A percentile compares a stretch with the other conserved stretches of the same genome.
These are phyloP conservation scores for Anas bahamensis DNA, from an alignment of 2,797 vertebrate species.

Conservation along the genomic window DNA sequence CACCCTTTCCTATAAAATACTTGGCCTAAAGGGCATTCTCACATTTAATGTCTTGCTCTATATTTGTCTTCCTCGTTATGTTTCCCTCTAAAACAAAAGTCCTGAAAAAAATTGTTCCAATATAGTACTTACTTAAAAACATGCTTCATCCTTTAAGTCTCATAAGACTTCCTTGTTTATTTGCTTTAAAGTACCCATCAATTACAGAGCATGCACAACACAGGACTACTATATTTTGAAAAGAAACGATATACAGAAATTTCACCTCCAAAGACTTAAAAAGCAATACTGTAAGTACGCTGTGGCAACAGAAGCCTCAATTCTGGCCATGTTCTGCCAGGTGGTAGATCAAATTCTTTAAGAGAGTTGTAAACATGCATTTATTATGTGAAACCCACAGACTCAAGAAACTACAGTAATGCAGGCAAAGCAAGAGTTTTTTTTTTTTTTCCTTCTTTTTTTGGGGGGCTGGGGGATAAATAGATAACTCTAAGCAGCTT, in stretches of 20 bases:
- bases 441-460: too few relatives aligned
- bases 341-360: background rate
- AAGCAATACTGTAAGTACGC: accelerated
- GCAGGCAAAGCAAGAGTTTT: background rate
- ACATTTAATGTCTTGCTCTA: background rate
- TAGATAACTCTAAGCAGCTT: background rate
- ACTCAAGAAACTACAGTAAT: background rate
- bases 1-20: background rate
- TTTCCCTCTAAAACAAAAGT: background rate
- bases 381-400: accelerated
- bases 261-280: background rate
- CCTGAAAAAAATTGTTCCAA: background rate
- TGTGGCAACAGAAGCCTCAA: background rate
- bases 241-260: accelerated
- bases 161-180: background rate
- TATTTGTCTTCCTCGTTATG: background rate
- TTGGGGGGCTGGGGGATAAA: too few relatives aligned
- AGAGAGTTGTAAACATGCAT: background rate
- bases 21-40: too few relatives aligned
- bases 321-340: accelerated
- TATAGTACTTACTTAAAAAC: background rate
- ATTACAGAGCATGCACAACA: background rate
- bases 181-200: background rate
- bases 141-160: accelerated
- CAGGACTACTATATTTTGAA: background rate